These are phyloP conservation scores for Anoplolepis gracilipes DNA, from an alignment of 1,140 invertebrate species.

Conservation along the genomic window DNA sequence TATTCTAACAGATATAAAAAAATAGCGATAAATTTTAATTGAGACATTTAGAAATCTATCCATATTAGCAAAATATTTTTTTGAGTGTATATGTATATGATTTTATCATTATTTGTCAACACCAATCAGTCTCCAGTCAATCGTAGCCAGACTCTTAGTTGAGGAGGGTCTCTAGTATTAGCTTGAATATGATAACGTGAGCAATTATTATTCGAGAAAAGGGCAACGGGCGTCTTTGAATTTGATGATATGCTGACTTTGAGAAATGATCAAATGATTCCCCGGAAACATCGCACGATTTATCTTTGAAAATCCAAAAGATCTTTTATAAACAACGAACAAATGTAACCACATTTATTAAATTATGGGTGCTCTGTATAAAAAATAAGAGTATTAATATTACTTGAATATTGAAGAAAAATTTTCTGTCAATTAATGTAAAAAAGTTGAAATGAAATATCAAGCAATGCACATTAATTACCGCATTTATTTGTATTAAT, in stretches of 20 bases:
- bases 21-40: too few relatives aligned
- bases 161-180: too few relatives aligned
- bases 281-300: neutral
- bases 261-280: conserved; percentile 28
- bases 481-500: conserved; percentile 24
- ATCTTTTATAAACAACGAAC: neutral
- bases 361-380: neutral
- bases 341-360: neutral
- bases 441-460: neutral
- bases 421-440: neutral
- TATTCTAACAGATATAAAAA: too few relatives aligned
- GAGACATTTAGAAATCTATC: too few relatives aligned
- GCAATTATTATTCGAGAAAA: conserved; percentile 57
- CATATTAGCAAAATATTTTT: too few relatives aligned
- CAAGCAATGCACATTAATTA: neutral
- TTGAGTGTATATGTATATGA: too few relatives aligned
- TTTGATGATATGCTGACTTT: neutral
- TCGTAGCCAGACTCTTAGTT: too few relatives aligned
- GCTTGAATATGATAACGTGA: too few relatives aligned
- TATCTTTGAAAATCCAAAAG: neutral
- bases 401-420: neutral
- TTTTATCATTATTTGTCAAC: too few relatives aligned
- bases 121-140: too few relatives aligned
- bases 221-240: neutral
- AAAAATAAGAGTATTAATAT: neutral